phyloP scores from a whole-genome alignment of 2,888 invertebrate genomes.

The Pyrrhia umbra region DNA sequence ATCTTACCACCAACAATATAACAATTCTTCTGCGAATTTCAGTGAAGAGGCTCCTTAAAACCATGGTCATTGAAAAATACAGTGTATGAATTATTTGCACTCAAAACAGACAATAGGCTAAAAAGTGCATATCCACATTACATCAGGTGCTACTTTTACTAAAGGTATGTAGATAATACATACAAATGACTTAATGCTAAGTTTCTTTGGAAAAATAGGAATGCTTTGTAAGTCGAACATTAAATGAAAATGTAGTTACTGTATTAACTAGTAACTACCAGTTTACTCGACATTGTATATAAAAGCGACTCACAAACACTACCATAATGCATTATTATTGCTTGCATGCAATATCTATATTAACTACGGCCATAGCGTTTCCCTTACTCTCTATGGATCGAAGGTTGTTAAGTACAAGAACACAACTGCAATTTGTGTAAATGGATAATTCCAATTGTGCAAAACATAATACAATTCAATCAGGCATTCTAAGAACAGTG shows the following conservation, averaged over 20 bases:
- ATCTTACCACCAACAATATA: too few relatives aligned
- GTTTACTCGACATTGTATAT: conserved; percentile 12
- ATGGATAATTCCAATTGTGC: too few relatives aligned
- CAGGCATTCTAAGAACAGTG: neutral
- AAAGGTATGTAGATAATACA: conserved; percentile 19
- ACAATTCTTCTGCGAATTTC: neutral
- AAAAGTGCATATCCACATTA: conserved; percentile 10
- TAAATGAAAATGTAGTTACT: conserved; percentile 33
- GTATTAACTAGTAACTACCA: conserved; percentile 11
- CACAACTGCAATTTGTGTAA: neutral
- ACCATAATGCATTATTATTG: conserved; percentile 53
- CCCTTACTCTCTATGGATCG: conserved; percentile 5
- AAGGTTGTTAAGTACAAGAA: conserved; percentile 6
- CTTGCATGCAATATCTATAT: conserved; percentile 33
- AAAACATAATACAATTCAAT: neutral
- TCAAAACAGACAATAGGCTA: conserved; percentile 13
- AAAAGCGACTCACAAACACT: conserved; percentile 43
- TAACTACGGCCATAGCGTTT: conserved; percentile 25
- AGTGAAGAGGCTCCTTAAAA: too few relatives aligned
- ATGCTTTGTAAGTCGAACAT: conserved; percentile 49
- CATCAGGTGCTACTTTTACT: conserved; percentile 9
- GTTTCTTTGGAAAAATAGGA: conserved; percentile 63
- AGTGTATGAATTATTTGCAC: neutral
- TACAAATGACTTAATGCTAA: conserved; percentile 50
- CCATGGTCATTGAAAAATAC: neutral